Evolutionary conservation across 2,797 vertebrate species (phyloP), one percentile per base, ranked within the genome.

Genomic region (Enteromius mattozi): DNA sequence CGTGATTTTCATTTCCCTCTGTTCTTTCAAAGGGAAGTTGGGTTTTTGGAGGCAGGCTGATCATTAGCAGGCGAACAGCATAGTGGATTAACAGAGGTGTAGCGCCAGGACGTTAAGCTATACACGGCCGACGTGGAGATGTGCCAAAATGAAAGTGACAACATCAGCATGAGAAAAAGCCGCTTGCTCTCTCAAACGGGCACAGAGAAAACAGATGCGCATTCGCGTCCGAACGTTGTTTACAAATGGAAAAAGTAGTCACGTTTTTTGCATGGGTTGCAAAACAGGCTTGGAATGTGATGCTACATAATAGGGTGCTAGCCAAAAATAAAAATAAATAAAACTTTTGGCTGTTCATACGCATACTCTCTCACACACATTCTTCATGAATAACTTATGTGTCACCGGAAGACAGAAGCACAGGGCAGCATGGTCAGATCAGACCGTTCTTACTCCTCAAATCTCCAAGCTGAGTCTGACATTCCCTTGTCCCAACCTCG

Each of bases 1-100:
- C 94, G 94, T 98, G 96, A 99, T 99, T 99, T 98, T 97, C 96
- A 97, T 99, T 99, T 99, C 98, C 96, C 95, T 99, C 97, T 98
- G 98, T 99, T 99, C 97, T 97, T 96, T 97, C 97, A 98, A 99
- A 98, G 97, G 96, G 96, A 93, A 91, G 94, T 92, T 94, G 95
- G 94, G 94, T 93, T 95, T 80, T 96, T 94, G 88, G 92, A 92
- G 94, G 94, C 95, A 93, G 95, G 95, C 93, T 96, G 94, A 96
- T 95, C 93, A 94, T 95, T 95, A 96, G 94, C 94, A 95, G 96
- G 96, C 95, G 98, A 97, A 97, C 96, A 96, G 97, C 97, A 98
- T 98, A 96, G 96, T 95, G 96, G 92, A 95, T 94, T 93, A 95
- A 93, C 86, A 87, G 91, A 91, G 86, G 89, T 89, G 87, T 90